A percentile compares a stretch with the other conserved stretches of the same genome.
Evolutionary conservation across 2,113 vertebrate genomes (phyloP).

Genomic region (Raja brachyura): DNA sequence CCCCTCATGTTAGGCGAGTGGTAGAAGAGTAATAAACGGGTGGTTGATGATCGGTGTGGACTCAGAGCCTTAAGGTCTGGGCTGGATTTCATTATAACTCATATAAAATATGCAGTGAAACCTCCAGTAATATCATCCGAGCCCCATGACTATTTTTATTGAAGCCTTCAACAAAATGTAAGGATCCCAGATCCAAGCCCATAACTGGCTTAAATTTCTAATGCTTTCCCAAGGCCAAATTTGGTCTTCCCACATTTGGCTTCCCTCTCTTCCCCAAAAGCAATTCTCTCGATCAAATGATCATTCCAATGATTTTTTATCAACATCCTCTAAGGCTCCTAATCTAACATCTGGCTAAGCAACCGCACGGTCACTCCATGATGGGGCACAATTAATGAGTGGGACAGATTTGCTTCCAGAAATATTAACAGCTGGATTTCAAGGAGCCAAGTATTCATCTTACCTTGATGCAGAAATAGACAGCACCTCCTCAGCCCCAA

Average conservation of each 20-base stretch:
- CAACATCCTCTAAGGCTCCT: not conserved
- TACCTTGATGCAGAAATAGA: not conserved
- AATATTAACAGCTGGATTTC: not conserved
- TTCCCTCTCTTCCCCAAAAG: not conserved
- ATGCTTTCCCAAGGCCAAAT: not conserved
- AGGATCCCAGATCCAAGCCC: not conserved
- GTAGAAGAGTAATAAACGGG: too few relatives aligned
- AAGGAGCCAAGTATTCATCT: not conserved
- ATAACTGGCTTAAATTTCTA: not conserved
- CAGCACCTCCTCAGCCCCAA: not conserved
- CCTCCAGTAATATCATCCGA: not conserved
- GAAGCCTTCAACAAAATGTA: not conserved
- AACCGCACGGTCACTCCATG: not conserved
- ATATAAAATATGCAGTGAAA: not conserved
- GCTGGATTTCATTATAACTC: not conserved
- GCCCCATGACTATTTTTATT: not conserved
- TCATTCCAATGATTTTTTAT: not conserved
- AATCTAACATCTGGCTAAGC: not conserved
- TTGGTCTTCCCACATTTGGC: not conserved
- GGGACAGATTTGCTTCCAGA: not conserved
- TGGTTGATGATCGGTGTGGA: too few relatives aligned
- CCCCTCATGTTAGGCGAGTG: too few relatives aligned
- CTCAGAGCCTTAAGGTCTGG: too few relatives aligned
- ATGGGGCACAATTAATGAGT: not conserved
- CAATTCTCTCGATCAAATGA: too few relatives aligned